These are phyloP conservation scores for Philereme transversata DNA, from an alignment of 2,888 invertebrate genomes.

Conservation along the genomic window DNA sequence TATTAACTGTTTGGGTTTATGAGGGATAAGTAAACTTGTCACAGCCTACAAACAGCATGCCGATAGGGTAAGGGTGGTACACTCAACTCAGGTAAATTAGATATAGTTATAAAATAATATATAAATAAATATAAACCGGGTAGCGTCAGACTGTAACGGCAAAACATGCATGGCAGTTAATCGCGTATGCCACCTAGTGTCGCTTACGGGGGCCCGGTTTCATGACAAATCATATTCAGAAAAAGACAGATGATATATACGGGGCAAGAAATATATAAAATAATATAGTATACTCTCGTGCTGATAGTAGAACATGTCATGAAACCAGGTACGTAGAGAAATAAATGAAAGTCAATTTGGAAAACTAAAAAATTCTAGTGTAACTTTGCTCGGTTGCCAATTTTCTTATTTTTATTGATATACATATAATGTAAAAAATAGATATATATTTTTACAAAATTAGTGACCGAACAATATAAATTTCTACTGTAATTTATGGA, in stretches of 20 bases:
- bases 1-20: slow-evolving; percentile 78
- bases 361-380: slow-evolving; percentile 62
- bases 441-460: slow-evolving; percentile 47
- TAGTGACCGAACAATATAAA: slow-evolving; percentile 69
- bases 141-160: slow-evolving; percentile 77
- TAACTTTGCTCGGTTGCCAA: slow-evolving; percentile 72
- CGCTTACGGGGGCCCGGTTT: slow-evolving; percentile 57
- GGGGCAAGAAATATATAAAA: slow-evolving; percentile 40
- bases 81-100: slow-evolving; percentile 64
- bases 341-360: slow-evolving; percentile 59
- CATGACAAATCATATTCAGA: slow-evolving; percentile 62
- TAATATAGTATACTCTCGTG: slow-evolving; percentile 40
- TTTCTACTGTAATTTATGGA: slow-evolving; percentile 71
- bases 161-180: slow-evolving; percentile 68
- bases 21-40: slow-evolving; percentile 81
- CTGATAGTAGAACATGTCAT: slow-evolving; percentile 59
- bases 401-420: slow-evolving; percentile 31
- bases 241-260: slow-evolving; percentile 40
- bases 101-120: slow-evolving; percentile 42
- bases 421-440: background rate
- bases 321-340: slow-evolving; percentile 66
- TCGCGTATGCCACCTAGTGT: slow-evolving; percentile 47
- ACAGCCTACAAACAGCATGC: slow-evolving; percentile 81
- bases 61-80: slow-evolving; percentile 66
- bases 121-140: slow-evolving; percentile 51